Percentiles rank a stretch among this genome's conserved stretches.
phyloP scores from a whole-genome alignment of 2,113 vertebrate genomes.

The Setophaga kirtlandii region DNA sequence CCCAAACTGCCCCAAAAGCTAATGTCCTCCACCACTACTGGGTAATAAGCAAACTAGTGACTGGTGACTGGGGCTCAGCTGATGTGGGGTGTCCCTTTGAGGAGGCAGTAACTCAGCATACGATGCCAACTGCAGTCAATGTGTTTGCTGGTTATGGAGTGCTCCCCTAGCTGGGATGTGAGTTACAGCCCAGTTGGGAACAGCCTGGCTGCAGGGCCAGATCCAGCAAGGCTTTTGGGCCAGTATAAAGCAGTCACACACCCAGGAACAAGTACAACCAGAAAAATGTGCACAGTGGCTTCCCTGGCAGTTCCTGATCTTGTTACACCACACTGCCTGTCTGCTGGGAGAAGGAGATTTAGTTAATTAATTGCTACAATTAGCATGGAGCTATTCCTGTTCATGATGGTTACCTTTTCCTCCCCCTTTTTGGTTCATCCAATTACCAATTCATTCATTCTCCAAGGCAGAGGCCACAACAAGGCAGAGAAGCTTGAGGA shows the following conservation, averaged over 20 bases:
- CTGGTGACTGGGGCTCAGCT: not conserved
- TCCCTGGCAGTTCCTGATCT: not conserved
- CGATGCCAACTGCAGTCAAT: not conserved
- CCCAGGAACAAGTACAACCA: not conserved
- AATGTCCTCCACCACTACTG: not conserved
- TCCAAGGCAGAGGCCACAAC: not conserved
- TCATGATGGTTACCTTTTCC: not conserved
- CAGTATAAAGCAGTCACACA: not conserved
- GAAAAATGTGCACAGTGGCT: not conserved
- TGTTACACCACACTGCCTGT: not conserved
- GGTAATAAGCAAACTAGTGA: not conserved
- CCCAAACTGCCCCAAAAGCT: not conserved
- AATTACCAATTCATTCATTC: not conserved
- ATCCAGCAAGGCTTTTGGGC: not conserved
- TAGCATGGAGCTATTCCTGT: conserved; percentile 15
- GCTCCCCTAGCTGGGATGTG: rapidly evolving
- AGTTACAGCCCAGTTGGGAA: not conserved
- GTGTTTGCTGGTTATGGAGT: rapidly evolving
- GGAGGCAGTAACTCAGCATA: not conserved
- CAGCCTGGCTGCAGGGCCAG: not conserved
- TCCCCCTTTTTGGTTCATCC: not conserved
- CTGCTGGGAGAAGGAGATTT: conserved; percentile 1
- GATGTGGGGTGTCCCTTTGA: not conserved
- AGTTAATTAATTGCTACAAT: conserved; percentile 56
- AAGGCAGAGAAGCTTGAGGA: not conserved